Conservation (phyloP, 1,140 invertebrate genomes). For the Scaptomyza montana region DNA sequence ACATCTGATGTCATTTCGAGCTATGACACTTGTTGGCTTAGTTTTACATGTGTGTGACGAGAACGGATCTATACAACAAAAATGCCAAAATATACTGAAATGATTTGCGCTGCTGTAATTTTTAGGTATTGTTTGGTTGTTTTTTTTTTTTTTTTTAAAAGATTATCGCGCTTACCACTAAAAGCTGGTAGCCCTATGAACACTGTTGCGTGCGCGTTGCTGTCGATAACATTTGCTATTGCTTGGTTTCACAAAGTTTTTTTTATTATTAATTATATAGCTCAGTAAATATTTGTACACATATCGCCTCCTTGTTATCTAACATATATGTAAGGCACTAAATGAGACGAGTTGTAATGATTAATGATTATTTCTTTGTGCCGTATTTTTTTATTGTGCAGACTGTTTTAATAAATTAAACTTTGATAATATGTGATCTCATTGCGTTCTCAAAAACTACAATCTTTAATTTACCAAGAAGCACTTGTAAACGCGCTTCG, state of each 20-base stretch:
- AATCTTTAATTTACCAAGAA: conserved; percentile 6
- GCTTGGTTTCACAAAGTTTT: conserved; percentile 21
- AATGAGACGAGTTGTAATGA: neutral
- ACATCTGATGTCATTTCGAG: neutral
- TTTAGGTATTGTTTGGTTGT: conserved; percentile 12
- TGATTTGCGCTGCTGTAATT: neutral
- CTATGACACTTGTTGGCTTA: neutral
- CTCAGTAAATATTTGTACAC: conserved; percentile 1
- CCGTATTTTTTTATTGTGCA: neutral
- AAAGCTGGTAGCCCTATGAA: neutral
- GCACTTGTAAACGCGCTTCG: conserved; percentile 10
- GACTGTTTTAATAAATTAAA: conserved; percentile 7
- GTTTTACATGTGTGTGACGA: conserved; percentile 4
- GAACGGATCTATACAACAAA: neutral
- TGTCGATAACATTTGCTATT: conserved; percentile 32
- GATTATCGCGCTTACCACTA: conserved; percentile 1
- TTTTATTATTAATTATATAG: conserved; percentile 15
- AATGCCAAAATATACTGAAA: conserved; percentile 14
- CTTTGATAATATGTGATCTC: conserved; percentile 31
- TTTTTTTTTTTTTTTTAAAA: neutral
- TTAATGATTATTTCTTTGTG: neutral
- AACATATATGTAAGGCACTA: neutral
- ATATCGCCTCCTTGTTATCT: conserved; percentile 2
- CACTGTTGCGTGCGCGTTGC: conserved; percentile 26
- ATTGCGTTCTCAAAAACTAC: conserved; percentile 8